A percentile compares a stretch with the other conserved stretches of the same genome.
Conservation (phyloP, 2,888 invertebrate species). For the Frankliniella fusca region DNA sequence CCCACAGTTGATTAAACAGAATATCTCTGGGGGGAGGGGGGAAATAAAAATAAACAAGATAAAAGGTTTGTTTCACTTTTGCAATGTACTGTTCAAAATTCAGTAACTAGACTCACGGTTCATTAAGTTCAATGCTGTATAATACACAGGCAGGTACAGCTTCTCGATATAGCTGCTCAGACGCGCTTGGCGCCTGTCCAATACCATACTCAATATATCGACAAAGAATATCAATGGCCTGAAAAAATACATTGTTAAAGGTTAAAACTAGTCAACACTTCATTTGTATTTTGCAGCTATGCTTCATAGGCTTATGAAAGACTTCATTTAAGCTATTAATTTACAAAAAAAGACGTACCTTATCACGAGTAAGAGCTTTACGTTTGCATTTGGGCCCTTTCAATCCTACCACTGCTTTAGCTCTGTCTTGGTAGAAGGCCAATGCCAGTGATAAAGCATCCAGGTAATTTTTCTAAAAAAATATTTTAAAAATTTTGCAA, state of each 20-base stretch:
- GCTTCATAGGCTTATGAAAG: neutral
- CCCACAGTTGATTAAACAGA: constrained; percentile 62
- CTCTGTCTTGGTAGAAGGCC: constrained; percentile 59
- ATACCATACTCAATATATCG: constrained; percentile 44
- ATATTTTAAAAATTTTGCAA: neutral
- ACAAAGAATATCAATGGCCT: constrained; percentile 45
- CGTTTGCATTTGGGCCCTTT: constrained; percentile 40
- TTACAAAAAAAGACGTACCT: constrained; percentile 47
- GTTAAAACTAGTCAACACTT: neutral
- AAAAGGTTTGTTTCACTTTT: neutral
- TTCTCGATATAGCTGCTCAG: constrained; percentile 43
- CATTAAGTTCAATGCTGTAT: constrained; percentile 50
- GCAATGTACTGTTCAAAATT: neutral
- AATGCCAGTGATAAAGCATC: constrained; percentile 58
- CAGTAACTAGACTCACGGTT: constrained; percentile 50
- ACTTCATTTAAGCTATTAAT: neutral
- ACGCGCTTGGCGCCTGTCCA: constrained; percentile 38
- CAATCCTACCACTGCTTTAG: constrained; percentile 58
- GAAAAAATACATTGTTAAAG: constrained; percentile 33
- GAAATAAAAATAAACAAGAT: neutral
- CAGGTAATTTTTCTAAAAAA: constrained; percentile 50
- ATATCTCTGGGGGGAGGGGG: constrained; percentile 52
- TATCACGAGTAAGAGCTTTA: constrained; percentile 44
- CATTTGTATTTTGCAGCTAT: constrained; percentile 14
- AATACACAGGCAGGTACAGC: constrained; percentile 50